Percentiles rank a stretch among this genome's conserved stretches.
phyloP scores from a whole-genome alignment of 2,113 vertebrate genomes.

The Globicephala melas region DNA sequence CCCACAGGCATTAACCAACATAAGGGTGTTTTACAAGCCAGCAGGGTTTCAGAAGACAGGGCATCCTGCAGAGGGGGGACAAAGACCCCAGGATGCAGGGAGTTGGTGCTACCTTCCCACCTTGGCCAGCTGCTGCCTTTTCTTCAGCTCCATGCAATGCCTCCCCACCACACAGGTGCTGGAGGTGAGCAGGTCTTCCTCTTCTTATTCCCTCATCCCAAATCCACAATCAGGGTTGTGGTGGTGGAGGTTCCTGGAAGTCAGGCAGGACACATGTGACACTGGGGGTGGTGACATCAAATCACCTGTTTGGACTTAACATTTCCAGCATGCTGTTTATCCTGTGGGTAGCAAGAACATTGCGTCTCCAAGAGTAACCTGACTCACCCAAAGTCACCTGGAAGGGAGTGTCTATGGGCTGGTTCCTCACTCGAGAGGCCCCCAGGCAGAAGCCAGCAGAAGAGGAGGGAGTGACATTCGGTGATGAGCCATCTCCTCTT shows the following conservation, averaged over 20 bases:
- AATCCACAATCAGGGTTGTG: not conserved
- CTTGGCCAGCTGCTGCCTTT: rapidly evolving
- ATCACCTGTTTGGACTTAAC: not conserved
- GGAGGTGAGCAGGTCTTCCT: not conserved
- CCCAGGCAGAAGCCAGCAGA: not conserved
- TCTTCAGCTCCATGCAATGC: rapidly evolving
- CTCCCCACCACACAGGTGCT: rapidly evolving
- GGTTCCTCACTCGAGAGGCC: rapidly evolving
- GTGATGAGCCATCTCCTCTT: no score
- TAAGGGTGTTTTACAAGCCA: not conserved
- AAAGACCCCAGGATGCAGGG: not conserved
- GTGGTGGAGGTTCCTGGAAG: not conserved
- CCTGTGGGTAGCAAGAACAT: not conserved
- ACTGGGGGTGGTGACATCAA: rapidly evolving
- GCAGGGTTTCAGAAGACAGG: no score
- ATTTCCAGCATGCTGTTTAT: not conserved
- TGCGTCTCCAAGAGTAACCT: not conserved
- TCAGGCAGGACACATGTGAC: not conserved
- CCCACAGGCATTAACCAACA: not conserved
- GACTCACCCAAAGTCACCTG: not conserved
- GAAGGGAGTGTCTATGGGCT: not conserved
- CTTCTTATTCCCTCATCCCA: not conserved
- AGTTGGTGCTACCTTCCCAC: rapidly evolving
- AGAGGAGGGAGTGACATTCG: rapidly evolving
- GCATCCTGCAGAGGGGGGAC: no score